Evolutionary conservation across 2,888 invertebrate species (phyloP).

Genomic region (Scaptomyza flava): DNA sequence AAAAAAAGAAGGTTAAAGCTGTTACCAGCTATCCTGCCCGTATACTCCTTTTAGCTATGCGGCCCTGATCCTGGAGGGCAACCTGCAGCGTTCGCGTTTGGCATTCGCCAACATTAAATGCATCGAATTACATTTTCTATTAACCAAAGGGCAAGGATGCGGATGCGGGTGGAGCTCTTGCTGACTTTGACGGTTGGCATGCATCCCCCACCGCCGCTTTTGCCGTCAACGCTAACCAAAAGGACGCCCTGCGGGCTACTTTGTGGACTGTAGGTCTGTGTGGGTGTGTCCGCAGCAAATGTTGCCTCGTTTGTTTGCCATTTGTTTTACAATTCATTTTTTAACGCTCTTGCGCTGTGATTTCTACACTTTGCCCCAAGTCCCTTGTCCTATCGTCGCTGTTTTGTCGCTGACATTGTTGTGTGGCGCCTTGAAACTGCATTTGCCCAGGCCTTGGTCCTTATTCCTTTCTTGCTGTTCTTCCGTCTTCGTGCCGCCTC

Average conservation of each 20-base stretch:
- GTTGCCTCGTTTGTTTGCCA: constrained; percentile 75
- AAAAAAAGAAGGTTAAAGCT: constrained; percentile 50
- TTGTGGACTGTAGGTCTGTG: constrained; percentile 49
- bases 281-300: constrained; percentile 53
- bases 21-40: constrained; percentile 33
- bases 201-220: constrained; percentile 12
- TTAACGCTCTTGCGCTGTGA: constrained; percentile 75
- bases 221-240: constrained; percentile 8
- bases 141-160: constrained; percentile 36
- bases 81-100: constrained; percentile 64
- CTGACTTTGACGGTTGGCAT: constrained; percentile 44
- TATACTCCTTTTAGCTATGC: not conserved
- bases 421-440: constrained; percentile 72
- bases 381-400: constrained; percentile 27
- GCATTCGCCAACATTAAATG: constrained; percentile 69
- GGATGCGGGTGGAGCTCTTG: constrained; percentile 37
- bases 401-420: constrained; percentile 67
- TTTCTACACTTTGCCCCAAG: constrained; percentile 38
- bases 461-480: constrained; percentile 7
- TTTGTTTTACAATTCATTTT: constrained; percentile 77
- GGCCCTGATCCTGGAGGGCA: constrained; percentile 41
- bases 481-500: constrained; percentile 25
- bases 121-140: constrained; percentile 80
- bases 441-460: constrained; percentile 28
- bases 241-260: constrained; percentile 65